phyloP scores from a whole-genome alignment of 2,888 invertebrate genomes.

The Melanchra persicariae region DNA sequence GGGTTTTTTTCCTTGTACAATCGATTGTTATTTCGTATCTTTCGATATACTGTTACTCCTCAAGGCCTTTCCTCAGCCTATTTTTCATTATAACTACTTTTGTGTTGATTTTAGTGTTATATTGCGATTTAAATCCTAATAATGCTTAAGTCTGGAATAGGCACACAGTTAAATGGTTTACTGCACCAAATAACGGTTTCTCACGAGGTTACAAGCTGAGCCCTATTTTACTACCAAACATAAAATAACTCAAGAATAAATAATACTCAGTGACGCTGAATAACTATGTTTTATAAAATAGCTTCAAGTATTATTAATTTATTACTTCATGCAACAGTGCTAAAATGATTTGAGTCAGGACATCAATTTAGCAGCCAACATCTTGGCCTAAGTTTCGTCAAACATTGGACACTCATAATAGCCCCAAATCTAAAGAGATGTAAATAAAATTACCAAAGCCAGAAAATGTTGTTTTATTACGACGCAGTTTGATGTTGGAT shows the following conservation, averaged over 20 bases:
- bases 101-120: no score
- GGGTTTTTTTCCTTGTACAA: not conserved
- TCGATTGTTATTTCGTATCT: not conserved
- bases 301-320: constrained; percentile 6
- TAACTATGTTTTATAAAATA: constrained; percentile 4
- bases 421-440: not conserved
- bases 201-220: not conserved
- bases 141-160: no score
- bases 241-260: constrained; percentile 11
- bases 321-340: constrained; percentile 18
- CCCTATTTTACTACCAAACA: constrained; percentile 18
- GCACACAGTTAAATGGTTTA: not conserved
- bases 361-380: constrained; percentile 29
- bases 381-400: not conserved
- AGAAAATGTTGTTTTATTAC: not conserved
- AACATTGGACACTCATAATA: constrained; percentile 37
- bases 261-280: no score
- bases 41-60: no score
- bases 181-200: not conserved
- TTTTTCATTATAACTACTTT: not conserved
- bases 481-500: not conserved
- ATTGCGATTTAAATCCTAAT: not conserved
- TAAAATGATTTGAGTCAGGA: constrained; percentile 33
- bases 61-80: not conserved
- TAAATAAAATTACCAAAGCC: not conserved